Evolutionary conservation across 1,140 invertebrate species (phyloP).

Genomic region (Tetragonula clypearis): DNA sequence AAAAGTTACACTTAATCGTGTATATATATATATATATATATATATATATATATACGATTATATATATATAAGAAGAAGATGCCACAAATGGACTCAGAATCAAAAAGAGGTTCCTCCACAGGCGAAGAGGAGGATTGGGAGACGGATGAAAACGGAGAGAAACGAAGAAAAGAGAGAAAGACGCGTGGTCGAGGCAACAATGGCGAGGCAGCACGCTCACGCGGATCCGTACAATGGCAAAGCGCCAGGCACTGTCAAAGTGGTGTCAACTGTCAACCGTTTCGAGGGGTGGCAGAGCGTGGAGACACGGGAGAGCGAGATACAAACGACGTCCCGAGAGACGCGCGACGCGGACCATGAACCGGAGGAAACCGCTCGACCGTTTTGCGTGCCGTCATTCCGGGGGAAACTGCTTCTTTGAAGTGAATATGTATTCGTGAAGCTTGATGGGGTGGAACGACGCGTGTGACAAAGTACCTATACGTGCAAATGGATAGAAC

Average conservation of each 20-base stretch:
- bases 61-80: neutral
- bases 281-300: constrained; percentile 45
- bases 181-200: constrained; percentile 31
- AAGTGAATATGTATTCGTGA: neutral
- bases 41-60: too few species aligned
- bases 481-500: neutral
- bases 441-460: neutral
- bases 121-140: neutral
- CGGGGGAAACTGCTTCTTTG: neutral
- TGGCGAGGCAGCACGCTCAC: constrained; percentile 47
- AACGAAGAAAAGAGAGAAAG: constrained; percentile 9
- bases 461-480: neutral
- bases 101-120: neutral
- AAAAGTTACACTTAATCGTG: too few species aligned
- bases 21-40: too few species aligned
- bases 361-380: constrained; percentile 10
- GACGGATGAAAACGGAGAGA: constrained; percentile 15
- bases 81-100: neutral
- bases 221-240: constrained; percentile 46
- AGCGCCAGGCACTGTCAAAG: constrained; percentile 39
- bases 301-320: constrained; percentile 31
- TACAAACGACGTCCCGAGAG: constrained; percentile 23
- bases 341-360: constrained; percentile 28
- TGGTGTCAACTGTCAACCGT: constrained; percentile 55
- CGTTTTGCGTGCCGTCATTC: constrained; percentile 3